A percentile compares a stretch with the other conserved stretches of the same genome.
Conservation (phyloP, 2,888 invertebrate species). For the Cepaea hortensis region DNA sequence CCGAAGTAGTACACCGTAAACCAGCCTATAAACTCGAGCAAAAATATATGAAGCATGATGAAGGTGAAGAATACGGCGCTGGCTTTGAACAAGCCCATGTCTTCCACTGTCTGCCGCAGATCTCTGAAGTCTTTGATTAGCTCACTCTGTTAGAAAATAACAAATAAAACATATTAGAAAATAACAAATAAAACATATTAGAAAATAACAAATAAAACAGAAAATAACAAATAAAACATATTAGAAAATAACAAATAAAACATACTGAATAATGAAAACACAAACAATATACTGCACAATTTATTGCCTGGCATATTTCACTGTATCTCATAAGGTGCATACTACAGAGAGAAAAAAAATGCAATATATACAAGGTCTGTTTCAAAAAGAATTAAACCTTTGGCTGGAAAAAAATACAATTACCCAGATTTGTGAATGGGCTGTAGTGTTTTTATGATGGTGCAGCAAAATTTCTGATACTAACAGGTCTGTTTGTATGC, state of each 20-base stretch:
- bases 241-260: neutral
- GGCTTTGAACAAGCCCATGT: constrained; percentile 64
- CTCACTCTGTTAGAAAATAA: constrained; percentile 55
- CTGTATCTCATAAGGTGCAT: no score
- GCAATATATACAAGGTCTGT: no score
- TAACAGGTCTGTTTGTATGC: no score
- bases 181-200: constrained; percentile 5
- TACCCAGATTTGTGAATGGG: no score
- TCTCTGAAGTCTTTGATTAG: constrained; percentile 67
- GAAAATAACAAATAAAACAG: neutral
- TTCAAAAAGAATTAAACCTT: no score
- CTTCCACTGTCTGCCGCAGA: constrained; percentile 66
- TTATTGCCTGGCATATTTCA: no score
- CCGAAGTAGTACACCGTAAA: constrained; percentile 62
- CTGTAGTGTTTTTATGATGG: no score
- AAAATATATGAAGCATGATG: constrained; percentile 55
- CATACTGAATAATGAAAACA: no score
- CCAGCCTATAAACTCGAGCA: constrained; percentile 66
- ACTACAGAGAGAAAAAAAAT: no score
- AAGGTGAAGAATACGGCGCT: constrained; percentile 45
- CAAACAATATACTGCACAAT: no score
- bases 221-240: constrained; percentile 3
- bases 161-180: constrained; percentile 15
- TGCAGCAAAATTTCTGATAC: no score
- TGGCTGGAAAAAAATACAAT: no score